These are phyloP conservation scores for Cartodere bifasciata DNA, from an alignment of 2,888 invertebrate genomes.

Conservation along the genomic window DNA sequence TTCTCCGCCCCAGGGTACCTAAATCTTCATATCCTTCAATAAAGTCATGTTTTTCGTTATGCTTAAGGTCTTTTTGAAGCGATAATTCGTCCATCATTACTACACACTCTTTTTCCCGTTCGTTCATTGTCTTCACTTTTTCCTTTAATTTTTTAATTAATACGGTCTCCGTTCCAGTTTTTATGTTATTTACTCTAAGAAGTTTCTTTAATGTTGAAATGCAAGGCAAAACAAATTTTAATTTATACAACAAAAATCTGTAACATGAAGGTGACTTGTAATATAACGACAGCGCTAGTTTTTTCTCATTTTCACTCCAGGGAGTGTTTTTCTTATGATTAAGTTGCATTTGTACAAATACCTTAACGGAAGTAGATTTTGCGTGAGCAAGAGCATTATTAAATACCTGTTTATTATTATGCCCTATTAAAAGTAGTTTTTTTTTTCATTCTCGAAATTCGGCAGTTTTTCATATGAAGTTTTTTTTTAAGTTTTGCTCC, in stretches of 20 bases:
- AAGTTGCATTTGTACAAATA: too few relatives aligned
- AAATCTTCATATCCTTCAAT: conserved; percentile 1
- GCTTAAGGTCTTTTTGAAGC: neutral
- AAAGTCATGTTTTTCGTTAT: neutral
- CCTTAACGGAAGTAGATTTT: too few relatives aligned
- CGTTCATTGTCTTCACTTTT: neutral
- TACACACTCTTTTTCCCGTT: neutral
- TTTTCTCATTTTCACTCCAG: neutral
- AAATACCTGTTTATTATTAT: too few relatives aligned
- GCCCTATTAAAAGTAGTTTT: too few relatives aligned
- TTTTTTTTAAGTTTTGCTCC: too few relatives aligned
- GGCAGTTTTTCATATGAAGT: too few relatives aligned
- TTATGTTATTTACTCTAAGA: neutral
- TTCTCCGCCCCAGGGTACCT: conserved; percentile 1
- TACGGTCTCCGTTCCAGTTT: neutral
- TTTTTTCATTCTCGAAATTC: too few relatives aligned
- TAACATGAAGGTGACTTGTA: neutral
- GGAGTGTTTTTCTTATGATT: neutral
- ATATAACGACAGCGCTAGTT: conserved; percentile 1
- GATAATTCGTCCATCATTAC: neutral
- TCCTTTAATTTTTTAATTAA: neutral
- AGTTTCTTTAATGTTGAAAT: neutral
- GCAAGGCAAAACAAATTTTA: neutral
- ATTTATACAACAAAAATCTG: neutral
- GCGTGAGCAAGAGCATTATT: too few relatives aligned